Conservation (phyloP, 2,113 vertebrate genomes). For the Aix galericulata region DNA sequence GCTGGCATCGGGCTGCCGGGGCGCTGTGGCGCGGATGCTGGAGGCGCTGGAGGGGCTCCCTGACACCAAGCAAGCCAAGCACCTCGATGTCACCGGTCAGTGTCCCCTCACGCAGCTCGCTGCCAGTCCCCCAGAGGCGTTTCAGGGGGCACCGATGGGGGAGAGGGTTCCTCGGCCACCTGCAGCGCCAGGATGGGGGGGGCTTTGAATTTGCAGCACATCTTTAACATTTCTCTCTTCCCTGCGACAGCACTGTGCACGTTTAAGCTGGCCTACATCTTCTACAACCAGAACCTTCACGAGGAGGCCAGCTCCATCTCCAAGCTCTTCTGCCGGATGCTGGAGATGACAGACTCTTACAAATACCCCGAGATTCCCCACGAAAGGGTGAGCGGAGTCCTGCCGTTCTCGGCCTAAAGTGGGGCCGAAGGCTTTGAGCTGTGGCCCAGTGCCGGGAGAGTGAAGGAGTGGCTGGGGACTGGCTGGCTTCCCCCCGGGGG, state of each 20-base stretch:
- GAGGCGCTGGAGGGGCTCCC: constrained; percentile 73
- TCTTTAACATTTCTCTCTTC: not conserved
- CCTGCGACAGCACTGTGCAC: constrained; percentile 75
- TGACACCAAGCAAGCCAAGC: constrained; percentile 60
- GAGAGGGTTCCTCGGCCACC: fast-evolving
- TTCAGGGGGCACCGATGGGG: fast-evolving
- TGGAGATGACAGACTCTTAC: constrained; percentile 54
- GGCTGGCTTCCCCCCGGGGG: fast-evolving
- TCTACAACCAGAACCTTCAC: constrained; percentile 84
- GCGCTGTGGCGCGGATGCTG: constrained; percentile 76
- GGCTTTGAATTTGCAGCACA: fast-evolving
- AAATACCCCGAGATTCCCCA: constrained; percentile 64
- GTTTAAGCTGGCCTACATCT: constrained; percentile 83
- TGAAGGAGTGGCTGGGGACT: not conserved
- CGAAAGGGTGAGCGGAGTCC: constrained; percentile 75
- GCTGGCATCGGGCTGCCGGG: constrained; percentile 68
- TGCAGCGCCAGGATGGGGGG: fast-evolving
- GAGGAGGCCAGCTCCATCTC: constrained; percentile 77
- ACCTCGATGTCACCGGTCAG: constrained; percentile 82
- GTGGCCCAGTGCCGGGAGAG: not conserved
- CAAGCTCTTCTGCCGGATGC: constrained; percentile 78
- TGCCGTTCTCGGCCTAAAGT: not conserved
- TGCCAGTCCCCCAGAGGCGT: too few species aligned
- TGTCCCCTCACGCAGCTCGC: not conserved
- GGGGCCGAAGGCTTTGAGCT: fast-evolving